Evolutionary conservation across 2,888 invertebrate genomes (phyloP), one percentile per base, ranked within the genome.

Genomic region (Epinotia bilunana): DNA sequence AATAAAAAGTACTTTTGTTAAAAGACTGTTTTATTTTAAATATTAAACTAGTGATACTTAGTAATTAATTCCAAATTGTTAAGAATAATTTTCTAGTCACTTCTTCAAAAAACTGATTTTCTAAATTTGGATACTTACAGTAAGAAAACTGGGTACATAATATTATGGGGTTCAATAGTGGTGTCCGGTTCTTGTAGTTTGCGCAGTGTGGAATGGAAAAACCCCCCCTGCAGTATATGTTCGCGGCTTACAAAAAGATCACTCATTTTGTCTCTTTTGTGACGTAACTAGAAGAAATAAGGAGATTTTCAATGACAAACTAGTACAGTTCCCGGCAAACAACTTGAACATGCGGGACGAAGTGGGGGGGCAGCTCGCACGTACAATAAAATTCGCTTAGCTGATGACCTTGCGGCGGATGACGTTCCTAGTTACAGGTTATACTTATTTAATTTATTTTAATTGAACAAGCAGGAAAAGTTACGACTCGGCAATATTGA

Each of bases 91-190:
- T 18, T 18, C 4, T 13, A 18, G 49, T 2, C 13, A 39, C 16
- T 39, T 68, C 16, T 43, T 12, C 3, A 13, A 20, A 67, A 39
- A 9, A 20, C 1, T 3, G 13, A 33, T 57, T 43, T 6, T 57
- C 18, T 18, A 11, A n/a, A 12, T 46, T 11, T 28, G 39, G 7
- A 9, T 80, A 95, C 97, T 96, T 95, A 97, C 96, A 97, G 91
- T 74, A 98, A 92, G 87, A 98, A 98, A 70, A 98, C 93, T 0
- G 98, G 98, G 84, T 97, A 97, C 98, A 98, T 98, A 57, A 98
- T 94, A 93, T 98, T 98, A 78, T 96, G 95, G 0, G 97, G 91
- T 57, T 95, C 95, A 76, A 98, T 95, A 80, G 95, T 95, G 60
- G 96, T 95, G 84, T 97, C 96, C 11, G 95, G 93, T 77, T 96